Percentiles rank a stretch among this genome's conserved stretches.
Conservation (phyloP, 2,888 invertebrate species). For the Drosophila flavopinicola region DNA sequence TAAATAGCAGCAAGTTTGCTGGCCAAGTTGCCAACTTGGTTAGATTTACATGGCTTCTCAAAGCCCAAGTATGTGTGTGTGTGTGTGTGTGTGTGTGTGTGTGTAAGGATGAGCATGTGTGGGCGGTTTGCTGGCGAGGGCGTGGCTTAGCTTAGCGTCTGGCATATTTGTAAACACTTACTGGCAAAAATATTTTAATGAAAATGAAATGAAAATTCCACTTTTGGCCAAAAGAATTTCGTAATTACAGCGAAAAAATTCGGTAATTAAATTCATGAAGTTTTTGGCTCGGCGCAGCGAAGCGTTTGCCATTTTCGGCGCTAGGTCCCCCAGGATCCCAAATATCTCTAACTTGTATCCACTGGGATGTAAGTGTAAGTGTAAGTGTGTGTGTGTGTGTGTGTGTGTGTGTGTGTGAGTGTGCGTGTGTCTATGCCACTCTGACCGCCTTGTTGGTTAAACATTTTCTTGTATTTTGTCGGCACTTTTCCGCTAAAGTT, state of each 20-base stretch:
- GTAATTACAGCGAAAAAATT: slow-evolving; percentile 79
- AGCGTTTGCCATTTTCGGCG: slow-evolving; percentile 51
- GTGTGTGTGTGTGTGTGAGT: slow-evolving; percentile 20
- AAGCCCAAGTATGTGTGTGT: slow-evolving; percentile 1
- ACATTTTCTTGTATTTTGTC: slow-evolving; percentile 76
- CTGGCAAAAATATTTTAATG: slow-evolving; percentile 74
- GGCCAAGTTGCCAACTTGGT: slow-evolving; percentile 16
- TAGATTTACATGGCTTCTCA: slow-evolving; percentile 10
- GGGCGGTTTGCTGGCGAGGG: too few relatives aligned
- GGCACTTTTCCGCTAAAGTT: slow-evolving; percentile 79
- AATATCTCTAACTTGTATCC: slow-evolving; percentile 48
- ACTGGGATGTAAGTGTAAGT: slow-evolving; percentile 10
- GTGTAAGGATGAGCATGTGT: neutral
- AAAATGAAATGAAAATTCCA: slow-evolving; percentile 77
- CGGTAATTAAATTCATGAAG: slow-evolving; percentile 79
- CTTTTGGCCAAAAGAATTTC: slow-evolving; percentile 77
- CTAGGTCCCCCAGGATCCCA: slow-evolving; percentile 30
- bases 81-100: neutral
- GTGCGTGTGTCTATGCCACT: slow-evolving; percentile 21
- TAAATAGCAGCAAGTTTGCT: slow-evolving; percentile 33
- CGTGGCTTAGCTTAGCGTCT: slow-evolving; percentile 23
- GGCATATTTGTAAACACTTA: slow-evolving; percentile 76
- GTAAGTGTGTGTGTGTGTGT: slow-evolving; percentile 20
- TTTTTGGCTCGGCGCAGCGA: slow-evolving; percentile 61
- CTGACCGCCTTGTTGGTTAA: slow-evolving; percentile 70